Evolutionary conservation across 2,113 vertebrate genomes (phyloP).

Genomic region (Donacobius atricapilla): DNA sequence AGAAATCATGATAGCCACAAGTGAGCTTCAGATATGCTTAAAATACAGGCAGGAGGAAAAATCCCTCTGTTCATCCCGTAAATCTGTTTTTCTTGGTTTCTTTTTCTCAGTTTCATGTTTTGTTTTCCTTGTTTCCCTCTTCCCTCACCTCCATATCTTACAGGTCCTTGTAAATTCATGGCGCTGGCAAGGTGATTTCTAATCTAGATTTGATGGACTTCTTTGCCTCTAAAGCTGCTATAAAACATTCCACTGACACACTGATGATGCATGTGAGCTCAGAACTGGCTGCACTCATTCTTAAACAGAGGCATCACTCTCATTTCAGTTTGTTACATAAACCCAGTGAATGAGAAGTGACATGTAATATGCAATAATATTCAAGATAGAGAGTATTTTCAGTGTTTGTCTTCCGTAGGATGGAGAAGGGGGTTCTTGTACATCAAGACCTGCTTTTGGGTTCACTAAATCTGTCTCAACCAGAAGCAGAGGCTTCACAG

Average conservation of each 20-base stretch:
- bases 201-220: background rate
- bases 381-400: background rate
- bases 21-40: background rate
- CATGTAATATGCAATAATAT: background rate
- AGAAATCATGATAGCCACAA: background rate
- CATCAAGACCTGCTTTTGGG: background rate
- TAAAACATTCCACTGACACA: background rate
- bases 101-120: background rate
- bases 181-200: background rate
- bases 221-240: background rate
- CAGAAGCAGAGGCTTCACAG: background rate
- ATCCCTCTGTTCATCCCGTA: background rate
- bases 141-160: background rate
- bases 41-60: background rate
- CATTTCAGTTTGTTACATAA: background rate
- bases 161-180: background rate
- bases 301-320: background rate
- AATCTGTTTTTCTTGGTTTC: background rate
- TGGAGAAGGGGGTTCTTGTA: background rate
- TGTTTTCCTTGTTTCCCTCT: background rate
- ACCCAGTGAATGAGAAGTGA: background rate
- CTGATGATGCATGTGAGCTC: background rate
- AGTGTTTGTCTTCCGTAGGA: background rate
- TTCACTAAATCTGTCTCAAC: background rate
- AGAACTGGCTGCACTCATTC: background rate